Conservation (phyloP, 2,888 invertebrate genomes). For the Tenodera sinensis region DNA sequence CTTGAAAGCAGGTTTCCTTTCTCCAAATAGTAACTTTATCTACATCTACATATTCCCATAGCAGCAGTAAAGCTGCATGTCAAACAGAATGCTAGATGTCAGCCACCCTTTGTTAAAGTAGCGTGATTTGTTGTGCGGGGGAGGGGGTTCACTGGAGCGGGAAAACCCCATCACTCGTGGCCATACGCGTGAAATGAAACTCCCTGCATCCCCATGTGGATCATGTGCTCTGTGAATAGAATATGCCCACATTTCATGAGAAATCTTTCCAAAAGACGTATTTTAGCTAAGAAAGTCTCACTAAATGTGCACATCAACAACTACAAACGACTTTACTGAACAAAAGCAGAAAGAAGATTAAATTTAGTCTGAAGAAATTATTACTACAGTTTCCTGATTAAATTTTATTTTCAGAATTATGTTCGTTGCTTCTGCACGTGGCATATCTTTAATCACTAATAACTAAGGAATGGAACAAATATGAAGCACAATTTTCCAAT, state of each 20-base stretch:
- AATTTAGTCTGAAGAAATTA: too few relatives aligned
- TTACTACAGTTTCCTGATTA: too few relatives aligned
- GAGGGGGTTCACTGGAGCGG: not conserved
- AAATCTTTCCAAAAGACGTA: not conserved
- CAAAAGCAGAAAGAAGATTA: too few relatives aligned
- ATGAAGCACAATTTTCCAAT: too few relatives aligned
- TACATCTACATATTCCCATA: not conserved
- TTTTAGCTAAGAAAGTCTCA: not conserved
- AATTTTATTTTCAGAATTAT: too few relatives aligned
- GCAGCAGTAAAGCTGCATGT: not conserved
- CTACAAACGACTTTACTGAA: too few relatives aligned
- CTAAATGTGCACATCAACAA: too few relatives aligned
- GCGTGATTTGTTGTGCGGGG: not conserved
- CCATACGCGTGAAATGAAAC: not conserved
- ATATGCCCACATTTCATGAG: not conserved
- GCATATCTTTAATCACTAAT: too few relatives aligned
- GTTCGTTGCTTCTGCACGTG: too few relatives aligned
- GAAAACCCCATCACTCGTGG: not conserved
- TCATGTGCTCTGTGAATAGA: not conserved
- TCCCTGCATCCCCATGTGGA: not conserved
- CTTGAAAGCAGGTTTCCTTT: too few relatives aligned
- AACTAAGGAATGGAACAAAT: too few relatives aligned
- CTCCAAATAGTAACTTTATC: not conserved
- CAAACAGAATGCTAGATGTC: not conserved
- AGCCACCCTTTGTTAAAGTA: not conserved